A percentile compares a stretch with the other conserved stretches of the same genome.
Evolutionary conservation across 1,140 invertebrate genomes (phyloP).

Genomic region (Trichomalopsis sarcophagae): DNA sequence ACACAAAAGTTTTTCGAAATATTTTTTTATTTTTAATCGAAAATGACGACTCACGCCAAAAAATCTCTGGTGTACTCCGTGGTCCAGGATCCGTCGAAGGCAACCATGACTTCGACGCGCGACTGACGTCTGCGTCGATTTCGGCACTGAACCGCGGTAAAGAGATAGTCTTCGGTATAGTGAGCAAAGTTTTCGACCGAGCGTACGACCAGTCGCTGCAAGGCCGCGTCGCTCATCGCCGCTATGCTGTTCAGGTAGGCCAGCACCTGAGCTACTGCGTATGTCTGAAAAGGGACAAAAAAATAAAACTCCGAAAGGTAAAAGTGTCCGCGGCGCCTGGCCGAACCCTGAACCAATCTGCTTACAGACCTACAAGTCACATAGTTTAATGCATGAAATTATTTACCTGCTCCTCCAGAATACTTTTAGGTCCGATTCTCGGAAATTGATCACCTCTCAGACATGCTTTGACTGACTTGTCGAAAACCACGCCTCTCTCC

Average conservation of each 20-base stretch:
- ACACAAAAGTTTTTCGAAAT: background rate
- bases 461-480: constrained; percentile 76
- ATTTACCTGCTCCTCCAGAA: constrained; percentile 64
- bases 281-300: constrained; percentile 54
- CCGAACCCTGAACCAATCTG: no score
- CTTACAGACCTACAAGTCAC: no score
- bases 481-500: constrained; percentile 76
- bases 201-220: constrained; percentile 56
- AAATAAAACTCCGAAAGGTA: background rate
- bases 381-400: background rate
- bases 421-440: constrained; percentile 54
- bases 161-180: constrained; percentile 59
- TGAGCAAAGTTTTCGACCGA: constrained; percentile 55
- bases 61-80: constrained; percentile 75
- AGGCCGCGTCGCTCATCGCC: constrained; percentile 56
- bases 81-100: constrained; percentile 75
- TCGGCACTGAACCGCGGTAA: constrained; percentile 65
- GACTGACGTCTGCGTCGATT: constrained; percentile 61
- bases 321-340: background rate
- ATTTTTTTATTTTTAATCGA: background rate
- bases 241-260: constrained; percentile 58
- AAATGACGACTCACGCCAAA: constrained; percentile 71
- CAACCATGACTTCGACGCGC: constrained; percentile 72
- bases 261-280: constrained; percentile 61
- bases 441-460: constrained; percentile 74